Percentiles rank a stretch among this genome's conserved stretches.
These are phyloP conservation scores for Corydoras maculifer DNA, from an alignment of 2,113 vertebrate genomes.

Conservation along the genomic window DNA sequence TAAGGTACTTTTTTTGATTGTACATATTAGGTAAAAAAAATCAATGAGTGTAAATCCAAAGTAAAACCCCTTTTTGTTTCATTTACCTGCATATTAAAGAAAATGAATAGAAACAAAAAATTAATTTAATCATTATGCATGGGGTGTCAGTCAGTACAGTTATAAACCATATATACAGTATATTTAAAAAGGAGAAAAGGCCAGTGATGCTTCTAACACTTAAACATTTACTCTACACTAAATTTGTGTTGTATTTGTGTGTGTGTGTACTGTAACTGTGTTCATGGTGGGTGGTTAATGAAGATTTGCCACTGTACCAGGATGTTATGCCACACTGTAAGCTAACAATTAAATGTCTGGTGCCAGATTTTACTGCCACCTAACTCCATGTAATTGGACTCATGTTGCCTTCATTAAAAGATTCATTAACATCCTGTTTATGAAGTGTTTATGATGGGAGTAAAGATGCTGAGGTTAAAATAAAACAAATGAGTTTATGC, in stretches of 20 bases:
- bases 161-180: too few species aligned
- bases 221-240: too few species aligned
- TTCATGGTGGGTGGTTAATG: conserved; percentile 24
- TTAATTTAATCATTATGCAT: too few species aligned
- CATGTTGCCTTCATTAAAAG: conserved; percentile 46
- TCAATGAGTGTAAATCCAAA: too few species aligned
- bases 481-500: neutral
- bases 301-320: conserved; percentile 15
- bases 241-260: neutral
- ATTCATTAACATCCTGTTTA: conserved; percentile 57
- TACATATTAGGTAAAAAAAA: too few species aligned
- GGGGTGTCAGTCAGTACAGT: too few species aligned
- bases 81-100: too few species aligned
- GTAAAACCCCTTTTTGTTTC: too few species aligned
- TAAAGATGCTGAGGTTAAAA: conserved; percentile 28
- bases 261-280: conserved; percentile 4
- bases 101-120: too few species aligned
- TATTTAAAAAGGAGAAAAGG: too few species aligned
- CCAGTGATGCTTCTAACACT: too few species aligned
- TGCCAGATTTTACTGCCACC: conserved; percentile 37
- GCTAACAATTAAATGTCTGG: conserved; percentile 15
- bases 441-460: conserved; percentile 45
- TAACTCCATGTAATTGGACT: conserved; percentile 41
- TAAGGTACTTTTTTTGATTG: too few species aligned
- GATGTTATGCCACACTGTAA: neutral